Conservation (phyloP, 2,888 invertebrate genomes). For the Cheilosia vulpina region DNA sequence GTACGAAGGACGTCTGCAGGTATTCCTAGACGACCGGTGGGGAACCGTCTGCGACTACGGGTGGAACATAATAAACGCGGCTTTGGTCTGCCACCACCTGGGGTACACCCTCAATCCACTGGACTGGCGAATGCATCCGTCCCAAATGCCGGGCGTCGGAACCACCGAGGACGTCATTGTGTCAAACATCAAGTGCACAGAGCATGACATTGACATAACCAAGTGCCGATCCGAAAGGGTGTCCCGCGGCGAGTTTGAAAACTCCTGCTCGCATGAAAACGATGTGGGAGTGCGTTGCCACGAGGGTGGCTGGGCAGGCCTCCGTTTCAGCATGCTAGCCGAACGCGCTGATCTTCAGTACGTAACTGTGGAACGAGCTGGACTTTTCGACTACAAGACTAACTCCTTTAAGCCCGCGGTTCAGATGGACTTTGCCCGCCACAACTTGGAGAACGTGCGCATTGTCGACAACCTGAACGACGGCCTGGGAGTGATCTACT, state of each 20-base stretch:
- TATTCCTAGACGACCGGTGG: slow-evolving; percentile 94
- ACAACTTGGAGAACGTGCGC: slow-evolving; percentile 91
- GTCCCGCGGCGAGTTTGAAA: slow-evolving; percentile 89
- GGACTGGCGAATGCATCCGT: slow-evolving; percentile 94
- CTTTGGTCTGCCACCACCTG: slow-evolving; percentile 96
- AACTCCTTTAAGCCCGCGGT: slow-evolving; percentile 94
- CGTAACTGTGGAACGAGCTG: slow-evolving; percentile 95
- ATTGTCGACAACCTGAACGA: slow-evolving; percentile 95
- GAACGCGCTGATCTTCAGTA: slow-evolving; percentile 94
- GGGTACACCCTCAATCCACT: slow-evolving; percentile 96
- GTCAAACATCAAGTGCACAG: slow-evolving; percentile 95
- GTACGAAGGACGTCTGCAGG: slow-evolving; percentile 94
- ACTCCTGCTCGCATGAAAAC: slow-evolving; percentile 93
- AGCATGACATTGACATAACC: slow-evolving; percentile 95
- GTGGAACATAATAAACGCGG: slow-evolving; percentile 96
- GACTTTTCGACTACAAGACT: slow-evolving; percentile 95
- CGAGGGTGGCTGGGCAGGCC: slow-evolving; percentile 96
- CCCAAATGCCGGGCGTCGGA: slow-evolving; percentile 91
- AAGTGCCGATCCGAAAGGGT: slow-evolving; percentile 91
- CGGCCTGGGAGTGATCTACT: slow-evolving; percentile 96
- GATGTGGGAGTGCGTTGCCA: slow-evolving; percentile 96
- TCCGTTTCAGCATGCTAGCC: slow-evolving; percentile 94
- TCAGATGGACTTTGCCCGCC: slow-evolving; percentile 93
- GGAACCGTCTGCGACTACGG: slow-evolving; percentile 98
- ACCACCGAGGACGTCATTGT: slow-evolving; percentile 90